Evolutionary conservation across 2,888 invertebrate species (phyloP).

Genomic region (Drosophila percnosoma): DNA sequence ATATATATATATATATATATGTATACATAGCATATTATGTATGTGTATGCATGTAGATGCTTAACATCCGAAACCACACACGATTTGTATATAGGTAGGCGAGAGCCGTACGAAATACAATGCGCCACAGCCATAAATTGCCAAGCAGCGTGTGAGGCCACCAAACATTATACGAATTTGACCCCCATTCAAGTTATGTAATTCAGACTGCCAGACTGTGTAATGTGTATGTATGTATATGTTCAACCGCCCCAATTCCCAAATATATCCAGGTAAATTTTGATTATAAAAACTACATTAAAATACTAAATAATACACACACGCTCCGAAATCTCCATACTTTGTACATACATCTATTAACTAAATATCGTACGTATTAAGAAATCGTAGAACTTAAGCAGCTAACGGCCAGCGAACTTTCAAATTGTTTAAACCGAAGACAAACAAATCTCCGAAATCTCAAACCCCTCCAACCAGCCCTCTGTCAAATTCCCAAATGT

Average conservation of each 20-base stretch:
- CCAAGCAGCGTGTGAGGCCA: slow-evolving; percentile 19
- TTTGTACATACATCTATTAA: slow-evolving; percentile 2
- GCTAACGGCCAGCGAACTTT: background rate
- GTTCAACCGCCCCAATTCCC: slow-evolving; percentile 18
- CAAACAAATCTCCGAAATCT: background rate
- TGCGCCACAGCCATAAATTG: slow-evolving; percentile 6
- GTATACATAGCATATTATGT: slow-evolving; percentile 1
- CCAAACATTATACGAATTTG: slow-evolving; percentile 10
- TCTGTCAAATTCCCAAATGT: background rate
- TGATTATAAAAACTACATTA: slow-evolving; percentile 19
- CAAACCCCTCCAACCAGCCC: background rate
- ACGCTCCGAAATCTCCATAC: background rate
- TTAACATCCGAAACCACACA: slow-evolving; percentile 11
- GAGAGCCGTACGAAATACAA: slow-evolving; percentile 23
- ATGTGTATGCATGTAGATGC: slow-evolving; percentile 21
- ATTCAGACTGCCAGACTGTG: slow-evolving; percentile 17
- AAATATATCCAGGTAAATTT: slow-evolving; percentile 36
- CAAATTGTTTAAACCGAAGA: background rate
- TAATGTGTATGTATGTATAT: slow-evolving; percentile 33
- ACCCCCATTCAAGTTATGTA: slow-evolving; percentile 2
- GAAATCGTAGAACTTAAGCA: slow-evolving; percentile 17
- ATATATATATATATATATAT: background rate
- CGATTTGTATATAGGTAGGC: slow-evolving; percentile 29
- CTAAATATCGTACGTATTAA: background rate
- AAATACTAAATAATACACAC: slow-evolving; percentile 17